phyloP scores from a whole-genome alignment of 2,888 invertebrate species.

The Pristionchus fissidentatus region DNA sequence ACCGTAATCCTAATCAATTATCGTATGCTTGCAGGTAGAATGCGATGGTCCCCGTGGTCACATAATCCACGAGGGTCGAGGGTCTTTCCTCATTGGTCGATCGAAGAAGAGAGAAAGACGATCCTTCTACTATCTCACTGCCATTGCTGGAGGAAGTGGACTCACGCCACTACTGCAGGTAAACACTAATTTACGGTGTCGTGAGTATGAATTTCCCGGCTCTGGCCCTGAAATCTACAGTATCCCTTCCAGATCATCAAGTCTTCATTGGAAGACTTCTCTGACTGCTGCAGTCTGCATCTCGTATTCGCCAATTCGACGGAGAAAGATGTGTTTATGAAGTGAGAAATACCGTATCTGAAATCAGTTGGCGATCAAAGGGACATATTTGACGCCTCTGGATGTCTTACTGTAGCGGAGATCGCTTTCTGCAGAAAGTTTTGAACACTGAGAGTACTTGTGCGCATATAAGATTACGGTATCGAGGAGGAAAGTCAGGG shows the following conservation, averaged over 20 bases:
- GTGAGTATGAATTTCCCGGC: background rate
- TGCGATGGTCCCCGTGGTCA: conserved; percentile 93
- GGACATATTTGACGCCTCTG: too few species aligned
- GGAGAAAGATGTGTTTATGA: conserved; percentile 90
- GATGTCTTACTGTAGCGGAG: too few species aligned
- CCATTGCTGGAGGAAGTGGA: conserved; percentile 89
- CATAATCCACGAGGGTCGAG: conserved; percentile 81
- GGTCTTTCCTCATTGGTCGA: conserved; percentile 85
- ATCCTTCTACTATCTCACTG: conserved; percentile 84
- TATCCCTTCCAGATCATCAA: conserved; percentile 74
- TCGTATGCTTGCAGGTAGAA: conserved; percentile 78
- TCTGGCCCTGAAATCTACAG: background rate
- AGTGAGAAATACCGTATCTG: background rate
- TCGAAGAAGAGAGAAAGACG: conserved; percentile 88
- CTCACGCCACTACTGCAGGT: conserved; percentile 95
- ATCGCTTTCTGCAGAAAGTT: too few species aligned
- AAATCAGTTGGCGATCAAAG: background rate
- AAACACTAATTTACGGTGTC: background rate
- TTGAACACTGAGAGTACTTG: too few species aligned
- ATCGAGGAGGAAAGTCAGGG: background rate
- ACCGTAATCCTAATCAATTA: background rate
- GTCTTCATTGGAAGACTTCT: conserved; percentile 84
- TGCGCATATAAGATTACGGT: background rate
- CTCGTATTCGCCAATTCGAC: conserved; percentile 93
- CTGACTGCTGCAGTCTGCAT: conserved; percentile 85